phyloP scores from a whole-genome alignment of 2,113 vertebrate genomes.

The Tamias sibiricus region DNA sequence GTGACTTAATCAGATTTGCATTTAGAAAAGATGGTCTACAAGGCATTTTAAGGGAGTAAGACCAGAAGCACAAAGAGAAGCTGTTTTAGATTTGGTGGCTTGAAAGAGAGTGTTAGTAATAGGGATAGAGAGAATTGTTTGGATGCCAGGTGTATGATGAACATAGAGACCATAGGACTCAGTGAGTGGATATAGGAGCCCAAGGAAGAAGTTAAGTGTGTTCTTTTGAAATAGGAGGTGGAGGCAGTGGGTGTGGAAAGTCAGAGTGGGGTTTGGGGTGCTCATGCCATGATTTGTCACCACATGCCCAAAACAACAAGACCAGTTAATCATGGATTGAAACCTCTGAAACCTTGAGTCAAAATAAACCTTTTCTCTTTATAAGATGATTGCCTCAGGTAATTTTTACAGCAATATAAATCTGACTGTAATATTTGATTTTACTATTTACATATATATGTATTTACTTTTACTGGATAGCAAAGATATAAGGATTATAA shows the following conservation, averaged over 20 bases:
- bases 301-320: background rate
- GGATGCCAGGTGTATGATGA: background rate
- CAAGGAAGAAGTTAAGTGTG: background rate
- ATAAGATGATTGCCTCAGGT: background rate
- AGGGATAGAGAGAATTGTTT: background rate
- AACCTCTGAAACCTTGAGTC: background rate
- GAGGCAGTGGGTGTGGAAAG: accelerated
- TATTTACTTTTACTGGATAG: background rate
- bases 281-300: background rate
- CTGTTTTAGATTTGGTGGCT: background rate
- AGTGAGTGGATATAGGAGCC: no score
- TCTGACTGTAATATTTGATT: background rate
- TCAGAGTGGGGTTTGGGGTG: background rate
- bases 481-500: background rate
- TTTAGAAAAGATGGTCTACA: background rate
- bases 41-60: background rate
- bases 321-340: background rate
- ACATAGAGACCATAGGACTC: background rate
- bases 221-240: background rate
- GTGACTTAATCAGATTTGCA: background rate
- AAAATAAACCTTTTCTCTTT: background rate
- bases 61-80: background rate
- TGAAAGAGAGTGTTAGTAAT: background rate
- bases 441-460: background rate
- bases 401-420: background rate